Base-by-base conservation (phyloP, 2,888 invertebrate genomes). In the Xestia xanthographa region DNA sequence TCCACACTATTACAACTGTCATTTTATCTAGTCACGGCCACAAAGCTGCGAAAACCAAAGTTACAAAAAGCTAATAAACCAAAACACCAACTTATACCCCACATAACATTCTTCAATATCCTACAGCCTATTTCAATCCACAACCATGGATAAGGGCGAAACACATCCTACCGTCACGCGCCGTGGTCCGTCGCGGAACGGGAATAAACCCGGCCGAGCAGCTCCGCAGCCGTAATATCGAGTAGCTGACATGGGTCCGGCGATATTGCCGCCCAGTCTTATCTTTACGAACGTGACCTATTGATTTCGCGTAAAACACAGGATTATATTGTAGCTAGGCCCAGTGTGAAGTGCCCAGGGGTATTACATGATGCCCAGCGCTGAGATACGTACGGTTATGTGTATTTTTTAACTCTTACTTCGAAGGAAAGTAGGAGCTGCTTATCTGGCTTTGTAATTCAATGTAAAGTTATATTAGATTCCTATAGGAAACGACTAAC, bases 231-330 rank as follows among this genome's bases (percentile, higher is more conserved):
- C 68, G 75, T 83, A 84, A 83, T 77, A 84, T 82, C 72, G 82
- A 71, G 78, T 71, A 89, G 87, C 88, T 90, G 93, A 93, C 93
- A 91, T 89, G 93, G 93, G 93, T 93, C 91, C 87, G 87, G 86
- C 86, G 86, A 90, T 92, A 91, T 92, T 92, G 89, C 86, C 75
- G 86, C 84, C 88, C 86, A 56, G 83, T 71, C 80, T 86, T 90
- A 90, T 91, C 90, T 90, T 72, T 80, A 86, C 84, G 84, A 88
- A 86, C 86, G 88, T 90, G 90, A 89, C 91, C 92, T 92, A 92
- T 92, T 91, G 92, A 92, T 88, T 88, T 82, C 77, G 79, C 87
- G 86, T 88, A 88, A 88, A 88, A 88, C 87, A 85, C 74, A 60
- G 82, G 85, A 85, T 86, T 88, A 88, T 88, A 88, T 84, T 83